Base-by-base conservation (phyloP, 2,888 invertebrate genomes). In the Nezara viridula region DNA sequence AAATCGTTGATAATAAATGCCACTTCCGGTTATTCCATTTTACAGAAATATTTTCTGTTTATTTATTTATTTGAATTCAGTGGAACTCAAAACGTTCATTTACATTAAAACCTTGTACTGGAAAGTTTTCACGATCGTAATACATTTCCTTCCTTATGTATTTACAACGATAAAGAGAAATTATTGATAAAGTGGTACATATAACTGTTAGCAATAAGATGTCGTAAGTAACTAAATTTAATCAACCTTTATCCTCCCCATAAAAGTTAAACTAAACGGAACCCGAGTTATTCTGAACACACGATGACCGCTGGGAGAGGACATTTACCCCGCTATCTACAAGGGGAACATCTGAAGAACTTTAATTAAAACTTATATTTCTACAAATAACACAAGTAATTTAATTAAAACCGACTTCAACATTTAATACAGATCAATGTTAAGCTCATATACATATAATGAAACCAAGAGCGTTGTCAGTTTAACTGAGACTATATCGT, bases 321-420 rank as follows among this genome's bases (percentile, higher is more conserved):
- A 19, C 66, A 19, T 66, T 66, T 19, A 16, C 5, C 32, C 14
- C 3, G 32, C 27, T 27, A 27, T 32, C 66, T 16, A 27, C 44
- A 4, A 2, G 32, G 10, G 27, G 7, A 32, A 32, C 66, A 66
- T 66, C 32, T 66, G 27, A 60, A 60, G 60, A 60, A 60, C 60
- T 60, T 60, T 32, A 66, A 66, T 66, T 32, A 66, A 66, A 60
- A 16, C 66, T 32, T 66, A 66, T 66, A 66, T 32, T 66, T 32
- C 12, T 32, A 66, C 19, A 32, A 32, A 66, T 66, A 66, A 66
- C 66, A 24, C 32, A 32, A 66, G 32, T 66, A 66, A 66, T 32
- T 66, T 66, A 66, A 66, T 66, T 66, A 66, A 66, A 66, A 32
- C 66, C 32, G 16, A 6, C 16, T 66, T 32, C 66, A 6, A 0